Percentiles rank a stretch among this genome's conserved stretches.
phyloP scores from a whole-genome alignment of 2,113 vertebrate species.

The Xerus inauris region DNA sequence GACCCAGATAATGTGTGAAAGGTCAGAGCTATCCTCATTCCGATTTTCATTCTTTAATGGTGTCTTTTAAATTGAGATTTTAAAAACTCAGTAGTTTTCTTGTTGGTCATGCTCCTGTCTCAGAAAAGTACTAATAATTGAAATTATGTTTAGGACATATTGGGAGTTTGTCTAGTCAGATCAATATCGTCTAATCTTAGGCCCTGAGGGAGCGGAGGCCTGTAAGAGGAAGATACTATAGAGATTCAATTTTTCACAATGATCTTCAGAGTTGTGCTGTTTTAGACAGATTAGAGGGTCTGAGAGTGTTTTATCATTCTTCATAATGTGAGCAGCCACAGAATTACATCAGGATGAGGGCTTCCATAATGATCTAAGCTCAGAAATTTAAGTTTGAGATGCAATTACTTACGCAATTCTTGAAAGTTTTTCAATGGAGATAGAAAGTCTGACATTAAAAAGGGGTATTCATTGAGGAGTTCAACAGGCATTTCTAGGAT shows the following conservation, averaged over 20 bases:
- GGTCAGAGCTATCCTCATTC: not conserved
- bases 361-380: not conserved
- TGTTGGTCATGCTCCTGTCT: not conserved
- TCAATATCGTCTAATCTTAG: not conserved
- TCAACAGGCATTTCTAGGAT: not conserved
- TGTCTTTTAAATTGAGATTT: not conserved
- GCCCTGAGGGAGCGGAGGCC: not conserved
- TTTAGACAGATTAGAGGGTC: not conserved
- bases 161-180: not conserved
- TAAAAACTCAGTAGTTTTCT: not conserved
- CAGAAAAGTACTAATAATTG: constrained; percentile 24
- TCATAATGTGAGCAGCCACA: not conserved
- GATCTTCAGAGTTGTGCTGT: not conserved
- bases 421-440: not conserved
- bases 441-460: not conserved
- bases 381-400: not conserved
- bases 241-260: not conserved
- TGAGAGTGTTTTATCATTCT: not conserved
- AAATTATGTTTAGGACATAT: not conserved
- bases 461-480: not conserved
- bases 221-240: not conserved
- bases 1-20: not conserved
- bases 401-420: not conserved
- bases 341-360: too few relatives aligned
- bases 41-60: not conserved